A percentile compares a stretch with the other conserved stretches of the same genome.
Conservation (phyloP, 2,888 invertebrate species). For the Drosophila anomelani region DNA sequence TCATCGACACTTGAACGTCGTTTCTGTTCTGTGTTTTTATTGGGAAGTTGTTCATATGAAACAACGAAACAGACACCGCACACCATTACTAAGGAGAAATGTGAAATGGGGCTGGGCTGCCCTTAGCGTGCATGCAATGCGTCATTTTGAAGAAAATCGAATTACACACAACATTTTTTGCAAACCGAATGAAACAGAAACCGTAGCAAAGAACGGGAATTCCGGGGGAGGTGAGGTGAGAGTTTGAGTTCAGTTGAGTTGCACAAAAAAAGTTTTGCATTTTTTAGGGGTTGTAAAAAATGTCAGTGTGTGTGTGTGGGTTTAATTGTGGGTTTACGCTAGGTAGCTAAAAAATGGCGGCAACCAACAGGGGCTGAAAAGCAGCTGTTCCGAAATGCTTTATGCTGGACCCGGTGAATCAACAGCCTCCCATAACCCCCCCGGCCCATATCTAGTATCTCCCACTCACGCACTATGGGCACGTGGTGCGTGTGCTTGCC, state of each 20-base stretch:
- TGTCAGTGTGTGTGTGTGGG: slow-evolving; percentile 5
- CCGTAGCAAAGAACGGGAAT: slow-evolving; percentile 63
- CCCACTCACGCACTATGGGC: slow-evolving; percentile 22
- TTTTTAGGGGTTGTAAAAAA: slow-evolving; percentile 66
- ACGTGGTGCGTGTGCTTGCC: slow-evolving; percentile 26
- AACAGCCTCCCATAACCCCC: slow-evolving; percentile 35
- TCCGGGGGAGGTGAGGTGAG: slow-evolving; percentile 20
- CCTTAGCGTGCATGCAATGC: slow-evolving; percentile 61
- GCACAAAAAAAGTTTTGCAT: slow-evolving; percentile 53
- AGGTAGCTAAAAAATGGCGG: slow-evolving; percentile 45
- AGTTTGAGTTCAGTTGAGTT: not conserved
- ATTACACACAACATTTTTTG: slow-evolving; percentile 59
- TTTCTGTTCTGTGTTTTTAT: slow-evolving; percentile 16
- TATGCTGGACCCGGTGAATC: slow-evolving; percentile 30
- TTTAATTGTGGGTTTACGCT: slow-evolving; percentile 11
- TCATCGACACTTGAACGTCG: slow-evolving; percentile 30
- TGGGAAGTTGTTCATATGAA: slow-evolving; percentile 62
- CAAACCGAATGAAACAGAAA: slow-evolving; percentile 74
- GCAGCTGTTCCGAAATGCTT: slow-evolving; percentile 28
- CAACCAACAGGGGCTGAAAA: slow-evolving; percentile 34
- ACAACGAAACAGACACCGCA: slow-evolving; percentile 42
- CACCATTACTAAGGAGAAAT: slow-evolving; percentile 6
- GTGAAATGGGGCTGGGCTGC: slow-evolving; percentile 17
- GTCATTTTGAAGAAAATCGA: slow-evolving; percentile 75
- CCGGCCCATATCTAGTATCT: not conserved